Evolutionary conservation across 2,797 vertebrate species (phyloP), one percentile per base, ranked within the genome.

Genomic region (Discoglossus pictus): DNA sequence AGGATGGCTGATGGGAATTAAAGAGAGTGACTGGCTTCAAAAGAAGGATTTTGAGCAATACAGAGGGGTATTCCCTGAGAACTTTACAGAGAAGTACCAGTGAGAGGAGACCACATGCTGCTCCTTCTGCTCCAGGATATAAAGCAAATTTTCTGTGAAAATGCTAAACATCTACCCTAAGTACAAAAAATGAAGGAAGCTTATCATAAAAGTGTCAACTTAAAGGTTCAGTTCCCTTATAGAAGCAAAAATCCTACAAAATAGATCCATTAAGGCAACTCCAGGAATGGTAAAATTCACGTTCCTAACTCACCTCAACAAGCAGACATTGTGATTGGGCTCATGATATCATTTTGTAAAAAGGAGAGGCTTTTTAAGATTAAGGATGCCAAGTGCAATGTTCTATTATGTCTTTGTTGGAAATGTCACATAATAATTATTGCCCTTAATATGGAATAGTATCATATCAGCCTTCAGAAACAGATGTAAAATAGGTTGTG

Each of bases 1-100:
- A 0, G 97, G 97, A 72, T 99, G 97, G 97, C 89, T 99, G 80
- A 94, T 98, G 93, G 97, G 96, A 0, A 80, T 98, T 39, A 96
- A 92, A 81, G 88, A 97, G 74, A 79, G 83, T 0, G 93, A 96
- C 69, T 99, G 97, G 96, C 79, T 91, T 63, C 88, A 95, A 86
- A 88, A 79, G 68, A 94, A 94, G 86, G 92, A 91, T 71, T 84
- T 91, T 34, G 82, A 92, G 71, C 77, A 86, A 13, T 73, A 84
- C 78, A 93, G 90, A 82, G 96, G 97, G 0, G 96, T 99, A 78
- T 99, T 99, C 83, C 97, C 97, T 0, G 97, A 99, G 83, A 99
- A 99, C 87, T 99, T 98, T 87, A 99, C 97, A 0, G 94, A 96
- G 77, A 89, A 90, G 47, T 88, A 97, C 80, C 95, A 89, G 92